phyloP scores from a whole-genome alignment of 2,888 invertebrate genomes.

The Callyntrura guangdongensis region DNA sequence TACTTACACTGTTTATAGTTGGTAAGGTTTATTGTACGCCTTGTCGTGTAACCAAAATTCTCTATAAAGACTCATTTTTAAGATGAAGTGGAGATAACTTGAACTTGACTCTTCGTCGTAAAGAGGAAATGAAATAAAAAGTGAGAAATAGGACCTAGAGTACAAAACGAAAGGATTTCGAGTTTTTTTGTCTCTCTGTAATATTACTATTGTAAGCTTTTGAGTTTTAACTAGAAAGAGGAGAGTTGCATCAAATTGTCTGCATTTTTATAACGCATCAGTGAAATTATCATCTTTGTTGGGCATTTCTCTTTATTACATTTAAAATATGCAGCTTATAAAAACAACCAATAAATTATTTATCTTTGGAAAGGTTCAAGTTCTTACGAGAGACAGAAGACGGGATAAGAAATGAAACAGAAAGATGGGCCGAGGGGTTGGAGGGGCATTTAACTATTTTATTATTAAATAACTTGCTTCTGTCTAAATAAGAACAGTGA shows the following conservation, averaged over 20 bases:
- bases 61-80: background rate
- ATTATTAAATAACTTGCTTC: too few species aligned
- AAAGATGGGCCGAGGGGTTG: too few species aligned
- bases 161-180: background rate
- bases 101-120: slow-evolving; percentile 1
- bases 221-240: background rate
- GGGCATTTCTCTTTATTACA: background rate
- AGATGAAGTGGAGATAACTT: slow-evolving; percentile 19
- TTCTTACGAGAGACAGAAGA: background rate
- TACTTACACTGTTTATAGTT: background rate
- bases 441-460: too few species aligned
- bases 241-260: background rate
- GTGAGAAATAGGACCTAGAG: slow-evolving; percentile 18
- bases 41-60: too few species aligned
- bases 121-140: slow-evolving; percentile 27
- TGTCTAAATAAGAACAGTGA: too few species aligned
- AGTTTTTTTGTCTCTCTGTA: slow-evolving; percentile 23
- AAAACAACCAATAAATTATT: slow-evolving; percentile 53
- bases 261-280: too few species aligned
- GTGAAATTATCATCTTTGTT: background rate
- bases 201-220: slow-evolving; percentile 5
- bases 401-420: background rate
- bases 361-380: slow-evolving; percentile 59
- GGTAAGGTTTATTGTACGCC: background rate
- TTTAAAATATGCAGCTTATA: slow-evolving; percentile 3